Percentiles rank a stretch among this genome's conserved stretches.
Conservation (phyloP, 2,797 vertebrate species). For the Spheniscus humboldti region DNA sequence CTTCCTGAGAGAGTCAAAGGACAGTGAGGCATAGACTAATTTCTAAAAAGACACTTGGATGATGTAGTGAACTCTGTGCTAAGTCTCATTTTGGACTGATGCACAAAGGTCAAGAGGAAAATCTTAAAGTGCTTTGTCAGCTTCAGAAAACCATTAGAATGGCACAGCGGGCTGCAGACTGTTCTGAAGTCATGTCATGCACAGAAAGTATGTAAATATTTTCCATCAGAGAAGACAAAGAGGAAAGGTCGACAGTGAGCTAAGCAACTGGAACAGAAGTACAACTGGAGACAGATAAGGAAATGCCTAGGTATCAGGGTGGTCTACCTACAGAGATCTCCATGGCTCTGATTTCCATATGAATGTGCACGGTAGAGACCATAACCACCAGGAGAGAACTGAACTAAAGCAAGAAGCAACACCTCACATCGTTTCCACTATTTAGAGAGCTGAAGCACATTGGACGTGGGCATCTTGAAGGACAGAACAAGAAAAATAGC, state of each 20-base stretch:
- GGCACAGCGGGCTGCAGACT: neutral
- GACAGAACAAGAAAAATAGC: neutral
- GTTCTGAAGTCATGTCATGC: neutral
- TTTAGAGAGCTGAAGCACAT: neutral
- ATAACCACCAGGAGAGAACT: neutral
- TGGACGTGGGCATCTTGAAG: neutral
- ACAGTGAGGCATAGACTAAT: neutral
- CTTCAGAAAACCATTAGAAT: neutral
- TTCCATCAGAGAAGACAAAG: neutral
- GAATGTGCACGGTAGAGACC: neutral
- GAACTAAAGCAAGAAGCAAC: neutral
- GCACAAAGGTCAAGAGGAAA: neutral
- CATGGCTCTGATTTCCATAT: neutral
- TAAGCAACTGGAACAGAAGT: neutral
- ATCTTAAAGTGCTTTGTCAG: neutral
- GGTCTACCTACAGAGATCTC: neutral
- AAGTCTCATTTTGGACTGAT: neutral
- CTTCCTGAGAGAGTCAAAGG: neutral
- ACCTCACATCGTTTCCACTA: accelerated
- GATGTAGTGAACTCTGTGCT: neutral
- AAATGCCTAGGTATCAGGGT: neutral
- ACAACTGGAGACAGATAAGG: neutral
- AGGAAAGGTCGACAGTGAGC: neutral
- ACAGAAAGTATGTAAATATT: neutral
- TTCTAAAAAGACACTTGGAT: neutral